Evolutionary conservation across 1,140 invertebrate species (phyloP).

Genomic region (Drosophila watanabei): DNA sequence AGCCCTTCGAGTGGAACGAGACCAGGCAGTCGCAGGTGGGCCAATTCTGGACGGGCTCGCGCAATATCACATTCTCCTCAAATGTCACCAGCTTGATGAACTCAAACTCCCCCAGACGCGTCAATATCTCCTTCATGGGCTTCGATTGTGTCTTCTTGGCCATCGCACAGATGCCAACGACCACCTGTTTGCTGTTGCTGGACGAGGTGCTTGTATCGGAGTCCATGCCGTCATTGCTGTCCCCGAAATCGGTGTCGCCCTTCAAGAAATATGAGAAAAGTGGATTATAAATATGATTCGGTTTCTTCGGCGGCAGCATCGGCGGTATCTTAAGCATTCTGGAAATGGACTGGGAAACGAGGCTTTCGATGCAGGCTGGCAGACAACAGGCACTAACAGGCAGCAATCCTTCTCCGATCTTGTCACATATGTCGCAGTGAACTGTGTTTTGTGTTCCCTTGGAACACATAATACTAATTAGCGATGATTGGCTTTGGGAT

Average conservation of each 20-base stretch:
- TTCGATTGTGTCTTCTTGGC: constrained; percentile 99
- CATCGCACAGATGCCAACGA: constrained; percentile 99
- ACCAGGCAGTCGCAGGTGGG: constrained; percentile 98
- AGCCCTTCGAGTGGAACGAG: constrained; percentile 99
- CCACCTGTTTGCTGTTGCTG: constrained; percentile 88
- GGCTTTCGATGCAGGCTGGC: not conserved
- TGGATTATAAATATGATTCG: not conserved
- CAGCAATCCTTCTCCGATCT: constrained; percentile 1
- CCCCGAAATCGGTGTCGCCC: constrained; percentile 90
- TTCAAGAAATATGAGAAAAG: constrained; percentile 85
- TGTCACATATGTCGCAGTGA: not conserved
- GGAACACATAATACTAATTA: not conserved
- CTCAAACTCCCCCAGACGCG: constrained; percentile 97
- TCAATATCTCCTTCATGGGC: constrained; percentile 99
- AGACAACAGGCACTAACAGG: not conserved
- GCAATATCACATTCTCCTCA: constrained; percentile 96
- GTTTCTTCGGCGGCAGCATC: not conserved
- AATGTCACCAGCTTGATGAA: constrained; percentile 97
- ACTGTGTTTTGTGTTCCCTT: not conserved
- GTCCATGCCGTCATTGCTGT: constrained; percentile 88
- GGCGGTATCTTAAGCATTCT: not conserved
- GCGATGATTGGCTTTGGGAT: constrained; percentile 5
- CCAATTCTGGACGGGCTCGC: constrained; percentile 99
- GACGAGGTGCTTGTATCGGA: constrained; percentile 86
- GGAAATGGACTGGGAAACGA: not conserved